phyloP scores from a whole-genome alignment of 1,140 invertebrate genomes.

The Pissodes strobi region DNA sequence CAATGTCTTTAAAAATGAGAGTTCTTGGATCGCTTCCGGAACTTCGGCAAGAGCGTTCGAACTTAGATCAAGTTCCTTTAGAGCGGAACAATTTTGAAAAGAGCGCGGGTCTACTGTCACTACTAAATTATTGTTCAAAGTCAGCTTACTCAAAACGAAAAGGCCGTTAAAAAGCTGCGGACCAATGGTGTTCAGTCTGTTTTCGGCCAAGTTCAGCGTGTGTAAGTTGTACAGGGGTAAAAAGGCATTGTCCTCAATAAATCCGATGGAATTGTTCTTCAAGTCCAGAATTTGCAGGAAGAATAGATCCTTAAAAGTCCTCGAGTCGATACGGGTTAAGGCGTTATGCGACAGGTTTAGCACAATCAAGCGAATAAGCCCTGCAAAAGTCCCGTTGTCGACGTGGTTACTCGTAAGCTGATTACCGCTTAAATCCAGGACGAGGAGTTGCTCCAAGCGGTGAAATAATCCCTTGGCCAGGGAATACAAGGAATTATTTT shows the following conservation, averaged over 20 bases:
- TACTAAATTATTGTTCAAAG: slow-evolving; percentile 82
- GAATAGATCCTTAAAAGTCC: slow-evolving; percentile 85
- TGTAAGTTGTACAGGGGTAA: slow-evolving; percentile 84
- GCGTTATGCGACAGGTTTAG: slow-evolving; percentile 85
- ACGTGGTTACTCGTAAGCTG: slow-evolving; percentile 80
- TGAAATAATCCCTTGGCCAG: slow-evolving; percentile 81
- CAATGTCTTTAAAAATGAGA: slow-evolving; percentile 81
- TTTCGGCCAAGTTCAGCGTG: slow-evolving; percentile 82
- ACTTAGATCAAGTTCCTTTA: slow-evolving; percentile 88
- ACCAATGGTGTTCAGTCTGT: slow-evolving; percentile 79
- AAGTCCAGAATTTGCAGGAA: slow-evolving; percentile 86
- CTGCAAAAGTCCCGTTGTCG: slow-evolving; percentile 80
- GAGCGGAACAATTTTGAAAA: slow-evolving; percentile 87
- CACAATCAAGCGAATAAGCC: slow-evolving; percentile 80
- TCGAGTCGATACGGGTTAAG: slow-evolving; percentile 77
- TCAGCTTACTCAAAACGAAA: slow-evolving; percentile 81
- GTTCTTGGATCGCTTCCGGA: slow-evolving; percentile 79
- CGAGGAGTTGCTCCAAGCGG: slow-evolving; percentile 78
- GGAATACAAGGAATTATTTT: slow-evolving; percentile 79
- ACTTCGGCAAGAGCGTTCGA: slow-evolving; percentile 81
- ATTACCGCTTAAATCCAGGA: slow-evolving; percentile 87
- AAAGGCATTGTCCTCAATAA: slow-evolving; percentile 86
- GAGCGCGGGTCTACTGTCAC: slow-evolving; percentile 78
- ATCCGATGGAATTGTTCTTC: slow-evolving; percentile 84
- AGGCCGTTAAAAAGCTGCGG: slow-evolving; percentile 82